Percentiles rank a stretch among this genome's conserved stretches.
These are phyloP conservation scores for Adelphocoris suturalis DNA, from an alignment of 2,888 invertebrate genomes.

Conservation along the genomic window DNA sequence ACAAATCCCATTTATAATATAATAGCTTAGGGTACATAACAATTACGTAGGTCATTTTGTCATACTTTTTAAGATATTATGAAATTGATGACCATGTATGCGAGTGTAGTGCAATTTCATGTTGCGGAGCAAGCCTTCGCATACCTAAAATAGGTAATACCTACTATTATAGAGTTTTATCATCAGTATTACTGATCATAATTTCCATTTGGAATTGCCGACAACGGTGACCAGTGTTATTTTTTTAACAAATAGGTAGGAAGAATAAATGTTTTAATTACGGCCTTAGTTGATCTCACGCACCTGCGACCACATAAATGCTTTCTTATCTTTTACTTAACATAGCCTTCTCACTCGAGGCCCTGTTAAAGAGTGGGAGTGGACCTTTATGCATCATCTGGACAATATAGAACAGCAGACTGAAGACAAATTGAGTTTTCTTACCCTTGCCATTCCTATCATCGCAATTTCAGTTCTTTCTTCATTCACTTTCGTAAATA, in stretches of 20 bases:
- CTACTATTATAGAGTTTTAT: not conserved
- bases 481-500: too few relatives aligned
- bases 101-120: slow-evolving; percentile 43
- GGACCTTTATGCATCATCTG: not conserved
- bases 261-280: not conserved
- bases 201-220: too few relatives aligned
- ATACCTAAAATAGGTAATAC: not conserved
- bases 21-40: not conserved
- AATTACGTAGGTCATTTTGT: not conserved
- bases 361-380: not conserved
- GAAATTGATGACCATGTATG: not conserved
- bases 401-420: not conserved
- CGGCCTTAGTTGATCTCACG: slow-evolving; percentile 39
- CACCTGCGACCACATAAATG: slow-evolving; percentile 13
- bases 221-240: not conserved
- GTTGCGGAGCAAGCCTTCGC: slow-evolving; percentile 6
- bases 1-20: slow-evolving; percentile 48
- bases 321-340: not conserved
- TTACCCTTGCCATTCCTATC: not conserved
- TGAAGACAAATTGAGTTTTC: not conserved
- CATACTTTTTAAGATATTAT: not conserved
- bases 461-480: too few relatives aligned
- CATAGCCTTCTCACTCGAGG: not conserved
- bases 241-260: not conserved
- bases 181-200: slow-evolving; percentile 48